Base-by-base conservation (phyloP, 2,797 vertebrate species). In the Miichthys miiuy region DNA sequence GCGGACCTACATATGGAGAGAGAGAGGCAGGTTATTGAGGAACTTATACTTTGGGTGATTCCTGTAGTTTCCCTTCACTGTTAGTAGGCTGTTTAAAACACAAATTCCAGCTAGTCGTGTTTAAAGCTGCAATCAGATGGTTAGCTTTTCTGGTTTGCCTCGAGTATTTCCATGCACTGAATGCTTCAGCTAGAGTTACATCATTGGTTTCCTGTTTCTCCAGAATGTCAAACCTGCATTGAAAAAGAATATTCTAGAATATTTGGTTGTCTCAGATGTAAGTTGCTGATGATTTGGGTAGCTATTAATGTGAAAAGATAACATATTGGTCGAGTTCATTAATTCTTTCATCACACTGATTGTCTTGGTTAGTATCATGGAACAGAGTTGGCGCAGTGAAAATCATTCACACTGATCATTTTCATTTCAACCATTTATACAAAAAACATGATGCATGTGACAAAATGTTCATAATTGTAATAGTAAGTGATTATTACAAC, bases 1-100 rank as follows among this genome's bases (percentile, higher is more conserved):
- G 98, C 0, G 98, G 98, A 56, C 98, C 98, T 99, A 64, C n/a
- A 38, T 3, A 1, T 42, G 27, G 52, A 61, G 55, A 81, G 55
- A 82, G 73, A 70, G 62, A 62, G 42, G 47, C 1, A 2, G 12
- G 44, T 81, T 58, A 71, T 12, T 2, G n/a, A 23, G 11, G 12
- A 17, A 38, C 8, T 44, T 2, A 9, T 38, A 9, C 8, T 38
- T 8, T 38, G 34, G 34, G 34, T 38, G 18, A 27, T 51, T 65
- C 10, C 1, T 64, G 50, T 27, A 12, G 21, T 51, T 41, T 73
- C 21, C 11, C 14, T 52, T 64, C 46, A 38, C 13, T 56, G 77
- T 84, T 84, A 87, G 75, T 81, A 6, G 52, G 3, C 18, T 16
- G 34, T 54, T 67, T 41, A 54, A 54, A 72, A 75, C 2, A 56